These are phyloP conservation scores for Lymantria dispar DNA, from an alignment of 2,888 invertebrate genomes.

Conservation along the genomic window DNA sequence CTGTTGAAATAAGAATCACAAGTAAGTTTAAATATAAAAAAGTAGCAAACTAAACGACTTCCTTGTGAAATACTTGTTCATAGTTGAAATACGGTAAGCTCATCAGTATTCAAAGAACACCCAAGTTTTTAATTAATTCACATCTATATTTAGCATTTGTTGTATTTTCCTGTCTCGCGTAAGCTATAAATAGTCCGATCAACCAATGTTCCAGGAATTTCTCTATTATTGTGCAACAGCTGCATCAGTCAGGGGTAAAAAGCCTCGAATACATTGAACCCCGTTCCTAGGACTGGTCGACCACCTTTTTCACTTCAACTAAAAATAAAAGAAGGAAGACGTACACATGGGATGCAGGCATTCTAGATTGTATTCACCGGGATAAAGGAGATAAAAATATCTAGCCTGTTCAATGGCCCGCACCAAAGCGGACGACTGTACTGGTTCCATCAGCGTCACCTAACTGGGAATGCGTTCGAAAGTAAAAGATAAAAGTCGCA, in stretches of 20 bases:
- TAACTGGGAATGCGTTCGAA: constrained; percentile 44
- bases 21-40: background rate
- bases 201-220: constrained; percentile 62
- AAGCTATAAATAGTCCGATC: constrained; percentile 45
- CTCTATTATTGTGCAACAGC: constrained; percentile 77
- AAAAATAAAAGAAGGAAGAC: constrained; percentile 75
- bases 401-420: constrained; percentile 66
- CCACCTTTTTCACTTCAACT: constrained; percentile 68
- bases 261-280: constrained; percentile 73
- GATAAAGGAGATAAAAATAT: constrained; percentile 62
- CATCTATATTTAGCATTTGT: constrained; percentile 25
- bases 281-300: constrained; percentile 57
- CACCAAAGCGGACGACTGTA: constrained; percentile 50
- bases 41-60: constrained; percentile 3
- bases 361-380: constrained; percentile 59
- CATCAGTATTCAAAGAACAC: constrained; percentile 25
- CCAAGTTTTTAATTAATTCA: constrained; percentile 24
- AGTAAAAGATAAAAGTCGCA: constrained; percentile 45
- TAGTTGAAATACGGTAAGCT: constrained; percentile 12
- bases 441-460: constrained; percentile 16
- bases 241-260: constrained; percentile 65
- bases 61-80: constrained; percentile 11
- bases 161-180: constrained; percentile 23
- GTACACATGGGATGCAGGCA: constrained; percentile 61
- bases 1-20: background rate